Evolutionary conservation across 2,888 invertebrate genomes (phyloP).

Genomic region (Carcina quercana): DNA sequence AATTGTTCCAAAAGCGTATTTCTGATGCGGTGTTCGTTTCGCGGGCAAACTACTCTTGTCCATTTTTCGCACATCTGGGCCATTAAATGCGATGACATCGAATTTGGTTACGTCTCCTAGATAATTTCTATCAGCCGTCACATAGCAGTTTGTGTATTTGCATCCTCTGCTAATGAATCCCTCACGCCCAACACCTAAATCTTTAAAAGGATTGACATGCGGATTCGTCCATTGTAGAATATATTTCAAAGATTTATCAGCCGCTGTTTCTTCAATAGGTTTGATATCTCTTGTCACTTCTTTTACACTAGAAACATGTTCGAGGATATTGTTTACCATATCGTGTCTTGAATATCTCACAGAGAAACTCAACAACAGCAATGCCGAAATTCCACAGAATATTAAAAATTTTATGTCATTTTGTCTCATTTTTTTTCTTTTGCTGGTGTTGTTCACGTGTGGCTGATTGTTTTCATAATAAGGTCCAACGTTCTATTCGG

Average conservation of each 20-base stretch:
- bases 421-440: too few relatives aligned
- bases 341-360: too few relatives aligned
- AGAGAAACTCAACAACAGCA: too few relatives aligned
- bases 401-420: too few relatives aligned
- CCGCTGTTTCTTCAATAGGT: too few relatives aligned
- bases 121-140: conserved; percentile 24
- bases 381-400: too few relatives aligned
- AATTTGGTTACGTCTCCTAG: conserved; percentile 22
- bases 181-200: conserved; percentile 24
- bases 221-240: conserved; percentile 33
- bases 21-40: conserved; percentile 37
- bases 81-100: conserved; percentile 26
- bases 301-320: too few relatives aligned
- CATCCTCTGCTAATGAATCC: conserved; percentile 29
- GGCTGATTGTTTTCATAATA: too few relatives aligned
- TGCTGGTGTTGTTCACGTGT: too few relatives aligned
- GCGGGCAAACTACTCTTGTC: conserved; percentile 20
- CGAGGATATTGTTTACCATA: too few relatives aligned
- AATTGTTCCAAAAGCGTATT: conserved; percentile 43
- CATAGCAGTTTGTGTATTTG: conserved; percentile 27
- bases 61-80: conserved; percentile 23
- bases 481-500: too few relatives aligned
- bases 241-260: conserved; percentile 19
- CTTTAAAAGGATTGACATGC: conserved; percentile 22
- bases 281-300: too few relatives aligned